phyloP scores from a whole-genome alignment of 2,888 invertebrate genomes.

The Meloe dianella region DNA sequence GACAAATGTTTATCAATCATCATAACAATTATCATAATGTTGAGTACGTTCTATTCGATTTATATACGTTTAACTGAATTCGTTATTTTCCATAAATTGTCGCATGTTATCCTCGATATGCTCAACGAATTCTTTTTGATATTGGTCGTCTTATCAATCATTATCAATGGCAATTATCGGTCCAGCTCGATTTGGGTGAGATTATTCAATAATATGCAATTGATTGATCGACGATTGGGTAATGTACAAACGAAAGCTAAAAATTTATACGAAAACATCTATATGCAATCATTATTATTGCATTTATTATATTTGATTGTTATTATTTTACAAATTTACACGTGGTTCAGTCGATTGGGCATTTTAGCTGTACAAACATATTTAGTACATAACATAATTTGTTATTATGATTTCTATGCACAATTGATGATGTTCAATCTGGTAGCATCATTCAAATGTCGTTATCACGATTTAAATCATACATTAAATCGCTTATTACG shows the following conservation, averaged over 20 bases:
- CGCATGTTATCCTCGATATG: not conserved
- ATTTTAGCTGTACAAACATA: not conserved
- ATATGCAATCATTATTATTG: not conserved
- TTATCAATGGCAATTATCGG: not conserved
- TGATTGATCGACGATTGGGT: not conserved
- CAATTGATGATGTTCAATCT: constrained; percentile 3
- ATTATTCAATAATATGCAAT: not conserved
- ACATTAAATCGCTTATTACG: not conserved
- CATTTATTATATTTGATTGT: not conserved
- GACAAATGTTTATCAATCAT: not conserved
- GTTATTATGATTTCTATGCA: not conserved
- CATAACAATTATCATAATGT: not conserved
- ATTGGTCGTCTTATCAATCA: not conserved
- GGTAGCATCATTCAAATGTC: not conserved
- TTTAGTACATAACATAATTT: not conserved
- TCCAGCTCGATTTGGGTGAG: not conserved
- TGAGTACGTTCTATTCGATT: not conserved
- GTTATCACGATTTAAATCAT: not conserved
- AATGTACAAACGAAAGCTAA: not conserved
- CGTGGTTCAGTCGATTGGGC: not conserved
- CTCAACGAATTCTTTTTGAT: not conserved
- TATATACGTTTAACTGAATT: not conserved
- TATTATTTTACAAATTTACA: not conserved
- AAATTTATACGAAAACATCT: not conserved
- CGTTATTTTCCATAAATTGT: not conserved